phyloP scores from a whole-genome alignment of 2,888 invertebrate genomes.

The Agrochola circellaris region DNA sequence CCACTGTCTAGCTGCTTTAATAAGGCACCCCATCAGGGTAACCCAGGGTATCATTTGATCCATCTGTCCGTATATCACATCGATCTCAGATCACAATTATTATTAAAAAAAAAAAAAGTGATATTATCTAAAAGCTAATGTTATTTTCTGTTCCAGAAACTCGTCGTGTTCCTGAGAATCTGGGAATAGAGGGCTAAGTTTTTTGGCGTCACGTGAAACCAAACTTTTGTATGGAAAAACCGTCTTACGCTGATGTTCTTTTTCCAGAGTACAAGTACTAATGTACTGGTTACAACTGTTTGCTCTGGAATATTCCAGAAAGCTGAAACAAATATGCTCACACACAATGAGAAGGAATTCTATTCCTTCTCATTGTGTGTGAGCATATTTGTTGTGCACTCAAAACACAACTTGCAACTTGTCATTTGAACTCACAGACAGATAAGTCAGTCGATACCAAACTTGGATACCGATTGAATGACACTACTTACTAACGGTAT shows the following conservation, averaged over 20 bases:
- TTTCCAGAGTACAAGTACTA: neutral
- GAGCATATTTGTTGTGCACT: too few species aligned
- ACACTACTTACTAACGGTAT: neutral
- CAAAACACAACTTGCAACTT: neutral
- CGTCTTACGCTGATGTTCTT: neutral
- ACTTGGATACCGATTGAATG: neutral
- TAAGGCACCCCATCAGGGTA: neutral
- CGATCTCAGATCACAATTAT: neutral
- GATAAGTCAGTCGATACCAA: neutral
- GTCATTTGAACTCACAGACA: neutral
- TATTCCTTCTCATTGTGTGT: too few species aligned
- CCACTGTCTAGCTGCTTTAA: neutral
- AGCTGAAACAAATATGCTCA: neutral
- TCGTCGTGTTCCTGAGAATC: neutral
- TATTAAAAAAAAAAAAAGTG: neutral
- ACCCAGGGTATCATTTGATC: neutral
- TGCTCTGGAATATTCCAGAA: too few species aligned
- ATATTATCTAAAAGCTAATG: neutral
- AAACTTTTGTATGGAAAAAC: neutral
- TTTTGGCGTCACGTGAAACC: neutral
- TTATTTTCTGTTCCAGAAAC: neutral
- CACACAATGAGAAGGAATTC: neutral
- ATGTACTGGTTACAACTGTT: too few species aligned
- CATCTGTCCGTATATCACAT: neutral
- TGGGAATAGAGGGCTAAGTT: neutral